Evolutionary conservation across 2,797 vertebrate genomes (phyloP).

Genomic region (Notoglanidium macrostoma): DNA sequence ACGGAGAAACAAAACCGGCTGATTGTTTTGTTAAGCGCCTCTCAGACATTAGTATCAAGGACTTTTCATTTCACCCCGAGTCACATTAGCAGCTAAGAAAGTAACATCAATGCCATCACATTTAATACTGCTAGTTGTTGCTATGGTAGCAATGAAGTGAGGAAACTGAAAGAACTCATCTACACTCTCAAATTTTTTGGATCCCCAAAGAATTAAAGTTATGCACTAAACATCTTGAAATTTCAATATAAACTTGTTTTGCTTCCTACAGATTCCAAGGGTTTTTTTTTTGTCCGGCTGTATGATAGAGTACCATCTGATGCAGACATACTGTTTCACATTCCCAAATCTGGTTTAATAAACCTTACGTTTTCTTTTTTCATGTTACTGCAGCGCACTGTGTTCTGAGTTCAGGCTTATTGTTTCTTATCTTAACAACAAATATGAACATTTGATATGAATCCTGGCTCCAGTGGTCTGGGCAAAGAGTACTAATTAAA

Average conservation of each 20-base stretch:
- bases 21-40: neutral
- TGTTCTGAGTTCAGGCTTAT: neutral
- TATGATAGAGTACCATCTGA: neutral
- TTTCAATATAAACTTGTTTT: conserved; percentile 23
- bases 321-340: neutral
- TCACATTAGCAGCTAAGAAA: conserved; percentile 9
- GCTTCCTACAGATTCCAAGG: neutral
- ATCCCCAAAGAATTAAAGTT: conserved; percentile 1
- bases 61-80: conserved; percentile 3
- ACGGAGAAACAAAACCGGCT: neutral
- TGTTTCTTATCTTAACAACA: neutral
- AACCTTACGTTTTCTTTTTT: neutral
- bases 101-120: conserved; percentile 11
- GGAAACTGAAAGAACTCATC: neutral
- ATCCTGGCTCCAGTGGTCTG: neutral
- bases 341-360: neutral
- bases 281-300: neutral
- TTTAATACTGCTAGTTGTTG: conserved; percentile 19
- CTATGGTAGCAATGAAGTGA: conserved; percentile 22
- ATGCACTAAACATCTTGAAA: conserved; percentile 25
- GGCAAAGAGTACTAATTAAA: neutral
- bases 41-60: conserved; percentile 1
- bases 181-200: neutral
- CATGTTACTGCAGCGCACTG: neutral
- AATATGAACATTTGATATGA: conserved; percentile 1